A percentile compares a stretch with the other conserved stretches of the same genome.
These are phyloP conservation scores for Trichonephila clavata DNA, from an alignment of 1,140 invertebrate genomes.

Conservation along the genomic window DNA sequence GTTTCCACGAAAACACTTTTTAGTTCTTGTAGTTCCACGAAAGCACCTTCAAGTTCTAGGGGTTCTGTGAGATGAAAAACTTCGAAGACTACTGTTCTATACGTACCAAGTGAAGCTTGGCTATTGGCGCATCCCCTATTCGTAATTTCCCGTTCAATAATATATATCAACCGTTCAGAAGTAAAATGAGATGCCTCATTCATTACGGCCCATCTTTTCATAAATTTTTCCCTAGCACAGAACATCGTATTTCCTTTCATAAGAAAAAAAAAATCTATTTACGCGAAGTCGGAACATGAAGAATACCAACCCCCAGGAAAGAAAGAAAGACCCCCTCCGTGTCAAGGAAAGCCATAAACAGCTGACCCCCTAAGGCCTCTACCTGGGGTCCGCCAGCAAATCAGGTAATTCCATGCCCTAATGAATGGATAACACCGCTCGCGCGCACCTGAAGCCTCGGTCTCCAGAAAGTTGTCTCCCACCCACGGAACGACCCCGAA, in stretches of 20 bases:
- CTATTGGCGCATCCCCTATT: too few relatives aligned
- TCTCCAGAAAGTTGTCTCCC: constrained; percentile 10
- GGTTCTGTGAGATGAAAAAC: too few relatives aligned
- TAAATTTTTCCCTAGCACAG: not conserved
- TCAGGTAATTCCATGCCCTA: constrained; percentile 1
- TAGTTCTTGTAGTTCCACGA: too few relatives aligned
- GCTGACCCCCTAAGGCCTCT: not conserved
- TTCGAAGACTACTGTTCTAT: too few relatives aligned
- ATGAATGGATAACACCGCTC: constrained; percentile 54
- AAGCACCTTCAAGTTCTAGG: too few relatives aligned
- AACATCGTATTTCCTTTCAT: not conserved
- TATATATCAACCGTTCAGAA: too few relatives aligned
- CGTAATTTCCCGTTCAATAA: too few relatives aligned
- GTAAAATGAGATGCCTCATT: too few relatives aligned
- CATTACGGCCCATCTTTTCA: not conserved
- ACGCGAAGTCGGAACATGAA: not conserved
- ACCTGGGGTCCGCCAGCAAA: constrained; percentile 13
- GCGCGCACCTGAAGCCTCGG: constrained; percentile 52
- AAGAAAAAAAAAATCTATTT: not conserved
- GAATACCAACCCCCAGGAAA: not conserved
- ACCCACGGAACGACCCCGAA: constrained; percentile 46
- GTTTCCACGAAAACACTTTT: too few relatives aligned
- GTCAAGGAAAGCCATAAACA: constrained; percentile 55
- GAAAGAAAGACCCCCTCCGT: constrained; percentile 11
- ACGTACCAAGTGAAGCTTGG: too few relatives aligned